Evolutionary conservation across 2,113 vertebrate species (phyloP), one percentile per base, ranked within the genome.

Genomic region (Urocolius indicus): DNA sequence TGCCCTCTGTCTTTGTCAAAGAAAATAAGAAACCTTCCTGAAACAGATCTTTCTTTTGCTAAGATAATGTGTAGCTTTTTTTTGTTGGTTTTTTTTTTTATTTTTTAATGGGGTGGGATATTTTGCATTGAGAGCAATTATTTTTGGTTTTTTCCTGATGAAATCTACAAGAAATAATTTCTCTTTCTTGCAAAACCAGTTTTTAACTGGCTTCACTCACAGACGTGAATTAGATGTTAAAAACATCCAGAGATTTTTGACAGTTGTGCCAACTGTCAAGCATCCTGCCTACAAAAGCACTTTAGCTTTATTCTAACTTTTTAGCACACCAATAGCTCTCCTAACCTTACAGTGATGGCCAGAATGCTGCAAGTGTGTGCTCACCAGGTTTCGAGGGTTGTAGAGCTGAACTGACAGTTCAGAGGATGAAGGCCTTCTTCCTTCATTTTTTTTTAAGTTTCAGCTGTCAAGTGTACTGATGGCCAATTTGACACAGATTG

Each of bases 401-500:
- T 49, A 43, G 46, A 73, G 61, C 10, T 23, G 36, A 91, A 57
- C 58, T 73, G 82, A 29, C 85, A 83, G 78, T 43, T 86, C 38
- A 93, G 63, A 77, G 92, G 90, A 94, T 73, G 62, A 69, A 62
- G 27, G 43, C 55, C 91, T 87, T 69, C 46, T 76, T 90, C 24
- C 57, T 62, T 45, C n/a, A 34, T 49, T 71, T 45, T 58, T 41
- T 55, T 46, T 81, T 19, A 41, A 8, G 58, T 84, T 89, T 88
- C 30, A 68, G 51, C 49, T 90, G 90, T 88, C 92, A 95, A 63
- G 65, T 34, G 52, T 68, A 73, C 79, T 89, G 90, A 84, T 67
- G 61, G 45, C 48, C 55, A 52, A 84, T 89, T 77, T 96, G 93
- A 93, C 94, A 88, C 34, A 86, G 43, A 36, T 65, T 88, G 72